A percentile compares a stretch with the other conserved stretches of the same genome.
These are phyloP conservation scores for Onchidella celtica DNA, from an alignment of 2,888 invertebrate species.

Conservation along the genomic window DNA sequence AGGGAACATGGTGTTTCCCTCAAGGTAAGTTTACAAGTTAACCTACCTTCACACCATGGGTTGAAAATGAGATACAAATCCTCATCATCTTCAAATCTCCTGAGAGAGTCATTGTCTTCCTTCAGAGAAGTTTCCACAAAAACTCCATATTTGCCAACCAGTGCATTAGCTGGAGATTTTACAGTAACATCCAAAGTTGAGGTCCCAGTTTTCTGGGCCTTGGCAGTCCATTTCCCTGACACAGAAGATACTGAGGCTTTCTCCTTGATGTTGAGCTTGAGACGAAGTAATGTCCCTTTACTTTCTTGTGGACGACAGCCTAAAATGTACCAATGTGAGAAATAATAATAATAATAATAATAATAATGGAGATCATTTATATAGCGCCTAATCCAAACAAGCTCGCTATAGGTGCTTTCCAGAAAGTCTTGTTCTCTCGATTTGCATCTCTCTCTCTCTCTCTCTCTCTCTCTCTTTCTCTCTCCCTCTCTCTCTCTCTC, in stretches of 20 bases:
- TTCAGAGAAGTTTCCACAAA: constrained; percentile 64
- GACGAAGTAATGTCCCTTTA: constrained; percentile 68
- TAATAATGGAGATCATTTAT: no score
- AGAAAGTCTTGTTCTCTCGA: no score
- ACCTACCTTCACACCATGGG: constrained; percentile 91
- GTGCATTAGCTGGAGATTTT: constrained; percentile 60
- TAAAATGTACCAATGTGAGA: constrained; percentile 45
- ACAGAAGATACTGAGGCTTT: not conserved
- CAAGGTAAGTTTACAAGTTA: not conserved
- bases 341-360: not conserved
- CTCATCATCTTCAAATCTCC: constrained; percentile 76
- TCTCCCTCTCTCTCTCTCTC: no score
- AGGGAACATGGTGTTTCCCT: no score
- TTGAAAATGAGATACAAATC: constrained; percentile 92
- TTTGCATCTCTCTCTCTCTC: no score
- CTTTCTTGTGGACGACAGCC: constrained; percentile 70
- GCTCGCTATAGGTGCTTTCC: no score
- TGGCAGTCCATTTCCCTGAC: not conserved
- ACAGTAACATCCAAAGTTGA: constrained; percentile 52
- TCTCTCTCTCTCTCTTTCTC: no score
- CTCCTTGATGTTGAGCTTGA: constrained; percentile 47
- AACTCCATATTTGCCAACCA: constrained; percentile 68
- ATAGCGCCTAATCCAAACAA: no score
- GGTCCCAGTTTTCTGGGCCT: constrained; percentile 24
- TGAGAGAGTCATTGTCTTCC: constrained; percentile 53